phyloP scores from a whole-genome alignment of 2,797 vertebrate species.

The Melanotaenia parkinsoni region DNA sequence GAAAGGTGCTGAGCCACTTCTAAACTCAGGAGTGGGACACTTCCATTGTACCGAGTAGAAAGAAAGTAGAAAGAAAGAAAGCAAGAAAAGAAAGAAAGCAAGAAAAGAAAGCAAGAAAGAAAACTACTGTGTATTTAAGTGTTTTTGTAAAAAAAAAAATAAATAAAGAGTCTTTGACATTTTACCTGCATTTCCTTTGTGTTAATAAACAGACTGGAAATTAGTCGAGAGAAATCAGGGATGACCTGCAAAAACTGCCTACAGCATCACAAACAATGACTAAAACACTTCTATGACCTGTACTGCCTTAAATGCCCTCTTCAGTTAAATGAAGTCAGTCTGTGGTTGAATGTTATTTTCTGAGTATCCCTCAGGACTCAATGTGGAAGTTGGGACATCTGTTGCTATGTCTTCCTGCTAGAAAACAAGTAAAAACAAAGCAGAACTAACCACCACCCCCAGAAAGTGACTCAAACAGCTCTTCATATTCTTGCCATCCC shows the following conservation, averaged over 20 bases:
- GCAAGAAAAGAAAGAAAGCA: too few species aligned
- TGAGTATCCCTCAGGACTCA: slow-evolving; percentile 48
- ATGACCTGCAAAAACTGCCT: neutral
- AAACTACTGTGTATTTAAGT: neutral
- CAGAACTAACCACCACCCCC: slow-evolving; percentile 47
- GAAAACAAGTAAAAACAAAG: slow-evolving; percentile 41
- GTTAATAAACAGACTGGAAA: neutral
- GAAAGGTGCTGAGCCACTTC: slow-evolving; percentile 47
- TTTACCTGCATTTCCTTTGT: neutral
- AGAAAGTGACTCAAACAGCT: slow-evolving; percentile 51
- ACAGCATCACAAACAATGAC: neutral
- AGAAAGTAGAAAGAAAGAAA: neutral
- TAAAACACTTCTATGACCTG: neutral
- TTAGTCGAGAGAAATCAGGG: neutral
- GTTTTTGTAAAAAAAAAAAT: neutral
- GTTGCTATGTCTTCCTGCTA: slow-evolving; percentile 57
- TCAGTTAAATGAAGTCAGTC: slow-evolving; percentile 26
- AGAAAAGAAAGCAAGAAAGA: too few species aligned
- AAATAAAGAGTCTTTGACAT: neutral
- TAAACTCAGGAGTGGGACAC: slow-evolving; percentile 40
- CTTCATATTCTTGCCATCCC: slow-evolving; percentile 29
- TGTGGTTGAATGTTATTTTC: slow-evolving; percentile 19
- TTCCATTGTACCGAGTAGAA: slow-evolving; percentile 19
- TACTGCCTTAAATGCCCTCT: neutral
- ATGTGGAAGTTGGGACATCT: slow-evolving; percentile 64